Evolutionary conservation across 2,797 vertebrate genomes (phyloP).

Genomic region (Alauda arvensis): DNA sequence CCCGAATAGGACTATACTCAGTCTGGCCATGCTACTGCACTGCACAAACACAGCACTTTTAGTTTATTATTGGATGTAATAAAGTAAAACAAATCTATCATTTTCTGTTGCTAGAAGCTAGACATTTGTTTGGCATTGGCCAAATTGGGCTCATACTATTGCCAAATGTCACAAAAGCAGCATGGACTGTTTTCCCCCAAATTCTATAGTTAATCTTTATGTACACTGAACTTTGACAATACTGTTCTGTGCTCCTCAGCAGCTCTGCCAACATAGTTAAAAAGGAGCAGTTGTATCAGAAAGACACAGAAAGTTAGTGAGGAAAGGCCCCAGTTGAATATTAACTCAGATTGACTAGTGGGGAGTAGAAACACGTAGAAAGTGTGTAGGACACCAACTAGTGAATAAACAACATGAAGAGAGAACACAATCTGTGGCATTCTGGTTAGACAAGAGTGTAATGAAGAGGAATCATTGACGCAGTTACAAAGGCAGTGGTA

Average conservation of each 20-base stretch:
- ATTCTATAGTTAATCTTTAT: slow-evolving; percentile 49
- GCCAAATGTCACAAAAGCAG: slow-evolving; percentile 50
- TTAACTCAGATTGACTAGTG: slow-evolving; percentile 50
- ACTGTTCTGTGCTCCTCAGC: slow-evolving; percentile 21
- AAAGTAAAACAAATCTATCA: slow-evolving; percentile 37
- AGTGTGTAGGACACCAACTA: background rate
- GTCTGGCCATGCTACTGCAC: background rate
- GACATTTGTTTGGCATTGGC: slow-evolving; percentile 34
- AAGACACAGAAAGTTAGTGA: slow-evolving; percentile 20
- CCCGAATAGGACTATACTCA: background rate
- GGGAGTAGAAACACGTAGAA: slow-evolving; percentile 14
- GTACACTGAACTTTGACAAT: slow-evolving; percentile 39
- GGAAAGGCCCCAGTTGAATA: slow-evolving; percentile 40
- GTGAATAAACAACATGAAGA: slow-evolving; percentile 31
- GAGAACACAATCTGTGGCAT: background rate
- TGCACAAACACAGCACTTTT: background rate
- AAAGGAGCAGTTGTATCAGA: slow-evolving; percentile 29
- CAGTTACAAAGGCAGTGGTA: slow-evolving; percentile 23
- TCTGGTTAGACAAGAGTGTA: background rate
- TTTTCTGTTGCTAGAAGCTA: slow-evolving; percentile 11
- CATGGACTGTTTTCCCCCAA: background rate
- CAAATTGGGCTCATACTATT: background rate
- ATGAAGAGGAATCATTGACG: slow-evolving; percentile 40
- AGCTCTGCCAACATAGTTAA: slow-evolving; percentile 34
- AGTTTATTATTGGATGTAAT: slow-evolving; percentile 40